Evolutionary conservation across 2,797 vertebrate genomes (phyloP).

Genomic region (Lagorchestes hirsutus): DNA sequence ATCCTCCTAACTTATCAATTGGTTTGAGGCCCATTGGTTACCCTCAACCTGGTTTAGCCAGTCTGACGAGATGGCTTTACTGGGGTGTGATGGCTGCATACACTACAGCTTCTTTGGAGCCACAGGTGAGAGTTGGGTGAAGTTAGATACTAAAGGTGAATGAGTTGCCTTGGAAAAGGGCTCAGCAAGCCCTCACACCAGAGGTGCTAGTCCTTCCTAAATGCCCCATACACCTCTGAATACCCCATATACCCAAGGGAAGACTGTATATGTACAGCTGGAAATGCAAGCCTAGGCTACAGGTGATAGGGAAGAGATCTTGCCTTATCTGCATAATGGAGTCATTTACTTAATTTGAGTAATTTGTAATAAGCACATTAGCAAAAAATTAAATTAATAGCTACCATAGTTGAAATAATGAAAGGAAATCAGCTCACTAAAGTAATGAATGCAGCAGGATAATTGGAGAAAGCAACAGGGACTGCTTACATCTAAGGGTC

Average conservation of each 20-base stretch:
- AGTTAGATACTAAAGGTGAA: no score
- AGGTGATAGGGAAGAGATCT: not conserved
- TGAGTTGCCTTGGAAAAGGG: no score
- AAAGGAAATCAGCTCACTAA: not conserved
- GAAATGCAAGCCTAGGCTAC: not conserved
- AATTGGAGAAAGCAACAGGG: not conserved
- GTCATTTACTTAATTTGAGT: not conserved
- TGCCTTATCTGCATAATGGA: not conserved
- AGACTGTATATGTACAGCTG: not conserved
- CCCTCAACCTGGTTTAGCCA: no score
- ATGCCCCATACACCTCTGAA: not conserved
- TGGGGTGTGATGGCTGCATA: no score
- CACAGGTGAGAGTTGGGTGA: no score
- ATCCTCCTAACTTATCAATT: no score
- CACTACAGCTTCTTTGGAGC: no score
- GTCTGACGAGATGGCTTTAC: no score
- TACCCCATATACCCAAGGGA: not conserved
- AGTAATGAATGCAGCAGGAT: not conserved
- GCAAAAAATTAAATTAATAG: not conserved
- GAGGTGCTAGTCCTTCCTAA: not conserved
- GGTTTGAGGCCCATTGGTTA: no score
- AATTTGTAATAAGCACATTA: not conserved
- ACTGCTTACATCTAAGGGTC: not conserved
- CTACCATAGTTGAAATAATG: not conserved
- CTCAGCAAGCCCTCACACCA: no score